Evolutionary conservation across 1,140 invertebrate genomes (phyloP), one percentile per base, ranked within the genome.

Genomic region (Halesus radiatus): DNA sequence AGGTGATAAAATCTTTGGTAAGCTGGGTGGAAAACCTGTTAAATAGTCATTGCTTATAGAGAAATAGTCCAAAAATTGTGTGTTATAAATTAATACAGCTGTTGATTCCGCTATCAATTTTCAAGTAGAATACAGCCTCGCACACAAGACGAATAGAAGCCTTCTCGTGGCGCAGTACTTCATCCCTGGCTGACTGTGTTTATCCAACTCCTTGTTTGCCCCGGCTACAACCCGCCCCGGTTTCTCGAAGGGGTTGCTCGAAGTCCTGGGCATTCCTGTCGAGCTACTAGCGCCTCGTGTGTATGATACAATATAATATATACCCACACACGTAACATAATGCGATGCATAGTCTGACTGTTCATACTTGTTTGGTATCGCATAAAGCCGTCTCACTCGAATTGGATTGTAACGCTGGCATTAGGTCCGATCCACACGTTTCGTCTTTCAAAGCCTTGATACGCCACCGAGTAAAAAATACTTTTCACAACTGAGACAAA

Each of bases 351-450:
- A 66, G 22, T 32, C 16, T 26, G 16, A 70, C 66, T 45, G 6
- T 70, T 70, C 66, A n/a, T n/a, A 45, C 66, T 70, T 50, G 37
- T 52, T 70, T 1, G 66, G 66, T 50, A 13, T 50, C 29, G 23
- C 37, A 70, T 70, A 52, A 70, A 70, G 37, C 66, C 66, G 6
- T 70, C 66, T 70, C 66, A n/a, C 37, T 70, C 66, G n/a, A 45
- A 70, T 70, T 70, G 66, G 66, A 70, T 70, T 70, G 66, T 70
- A 70, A 70, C 37, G 66, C 66, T 22, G 37, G 66, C 37, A 70
- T 70, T 70, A 70, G 37, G 66, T 70, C 66, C 66, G 66, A 70
- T 45, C 29, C 22, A 50, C 32, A 70, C 29, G 32, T 45, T 70
- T 20, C 66, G 23, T 45, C 32, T 50, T 50, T 18, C n/a, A 18